Evolutionary conservation across 2,797 vertebrate species (phyloP).

Genomic region (Tokudaia tokunoshimensis): DNA sequence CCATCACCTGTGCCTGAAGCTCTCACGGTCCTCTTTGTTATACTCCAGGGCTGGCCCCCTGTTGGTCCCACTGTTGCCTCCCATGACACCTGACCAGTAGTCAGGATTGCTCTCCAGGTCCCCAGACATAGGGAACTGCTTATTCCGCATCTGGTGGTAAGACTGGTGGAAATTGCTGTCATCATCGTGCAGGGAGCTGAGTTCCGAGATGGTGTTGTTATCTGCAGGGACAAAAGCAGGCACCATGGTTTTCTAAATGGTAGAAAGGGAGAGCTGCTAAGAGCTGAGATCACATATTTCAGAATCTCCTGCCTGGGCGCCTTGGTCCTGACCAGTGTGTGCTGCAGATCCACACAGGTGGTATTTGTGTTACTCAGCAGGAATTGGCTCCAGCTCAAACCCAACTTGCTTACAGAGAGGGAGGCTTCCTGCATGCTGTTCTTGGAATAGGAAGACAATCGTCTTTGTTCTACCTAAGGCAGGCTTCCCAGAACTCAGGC

Average conservation of each 20-base stretch:
- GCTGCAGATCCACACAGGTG: neutral
- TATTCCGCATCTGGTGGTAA: constrained; percentile 93
- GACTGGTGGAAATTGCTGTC: constrained; percentile 93
- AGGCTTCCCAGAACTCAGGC: constrained; percentile 24
- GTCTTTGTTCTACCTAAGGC: constrained; percentile 41
- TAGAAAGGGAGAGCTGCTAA: neutral
- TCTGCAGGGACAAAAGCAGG: constrained; percentile 82
- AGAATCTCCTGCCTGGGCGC: neutral
- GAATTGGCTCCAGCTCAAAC: neutral
- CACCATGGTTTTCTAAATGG: neutral
- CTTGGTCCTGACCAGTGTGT: neutral
- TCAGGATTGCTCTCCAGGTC: constrained; percentile 90
- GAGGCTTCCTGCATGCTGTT: constrained; percentile 50
- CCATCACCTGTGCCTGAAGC: constrained; percentile 88
- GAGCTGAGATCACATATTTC: neutral
- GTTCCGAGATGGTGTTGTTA: constrained; percentile 95
- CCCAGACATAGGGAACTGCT: constrained; percentile 91
- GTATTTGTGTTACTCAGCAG: neutral
- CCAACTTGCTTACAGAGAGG: neutral
- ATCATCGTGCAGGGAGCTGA: constrained; percentile 96
- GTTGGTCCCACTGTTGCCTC: constrained; percentile 81
- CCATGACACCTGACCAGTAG: constrained; percentile 88
- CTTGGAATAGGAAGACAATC: constrained; percentile 24
- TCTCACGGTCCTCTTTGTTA: constrained; percentile 87
- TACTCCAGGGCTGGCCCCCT: constrained; percentile 87